Conservation (phyloP, 2,888 invertebrate species). For the Brachyptera risi region DNA sequence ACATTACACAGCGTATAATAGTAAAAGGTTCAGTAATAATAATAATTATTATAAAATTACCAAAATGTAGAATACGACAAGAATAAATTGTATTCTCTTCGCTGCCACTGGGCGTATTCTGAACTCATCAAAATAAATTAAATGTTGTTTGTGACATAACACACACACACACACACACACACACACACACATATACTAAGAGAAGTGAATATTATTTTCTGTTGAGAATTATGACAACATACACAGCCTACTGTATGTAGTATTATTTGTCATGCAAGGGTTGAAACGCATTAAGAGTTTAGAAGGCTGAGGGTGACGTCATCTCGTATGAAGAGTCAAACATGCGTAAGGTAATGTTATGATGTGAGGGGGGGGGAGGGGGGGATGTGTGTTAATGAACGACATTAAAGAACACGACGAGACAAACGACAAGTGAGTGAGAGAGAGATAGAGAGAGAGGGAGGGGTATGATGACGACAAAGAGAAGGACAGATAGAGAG, state of each 20-base stretch:
- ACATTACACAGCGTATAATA: too few species aligned
- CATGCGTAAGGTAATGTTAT: conserved; percentile 28
- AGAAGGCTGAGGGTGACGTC: conserved; percentile 9
- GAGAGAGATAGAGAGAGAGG: conserved; percentile 4
- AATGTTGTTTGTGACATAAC: conserved; percentile 8
- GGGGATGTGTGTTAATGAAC: conserved; percentile 12
- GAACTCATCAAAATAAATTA: conserved; percentile 20
- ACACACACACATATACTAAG: too few species aligned
- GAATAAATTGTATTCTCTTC: conserved; percentile 13
- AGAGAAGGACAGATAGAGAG: neutral
- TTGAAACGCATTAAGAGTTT: conserved; percentile 20
- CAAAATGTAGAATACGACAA: conserved; percentile 14
- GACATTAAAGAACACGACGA: conserved; percentile 12
- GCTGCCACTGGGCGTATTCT: conserved; percentile 1
- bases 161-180: too few species aligned
- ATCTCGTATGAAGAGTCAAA: conserved; percentile 22
- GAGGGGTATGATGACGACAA: too few species aligned
- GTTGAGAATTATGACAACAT: conserved; percentile 5
- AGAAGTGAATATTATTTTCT: neutral
- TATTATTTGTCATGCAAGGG: conserved; percentile 22
- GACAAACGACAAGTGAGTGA: neutral
- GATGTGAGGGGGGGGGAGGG: neutral
- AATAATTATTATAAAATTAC: conserved; percentile 13
- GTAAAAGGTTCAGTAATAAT: conserved; percentile 5
- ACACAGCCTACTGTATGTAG: neutral